Percentiles rank a stretch among this genome's conserved stretches.
Conservation (phyloP, 2,888 invertebrate species). For the Mesochorus sp. region DNA sequence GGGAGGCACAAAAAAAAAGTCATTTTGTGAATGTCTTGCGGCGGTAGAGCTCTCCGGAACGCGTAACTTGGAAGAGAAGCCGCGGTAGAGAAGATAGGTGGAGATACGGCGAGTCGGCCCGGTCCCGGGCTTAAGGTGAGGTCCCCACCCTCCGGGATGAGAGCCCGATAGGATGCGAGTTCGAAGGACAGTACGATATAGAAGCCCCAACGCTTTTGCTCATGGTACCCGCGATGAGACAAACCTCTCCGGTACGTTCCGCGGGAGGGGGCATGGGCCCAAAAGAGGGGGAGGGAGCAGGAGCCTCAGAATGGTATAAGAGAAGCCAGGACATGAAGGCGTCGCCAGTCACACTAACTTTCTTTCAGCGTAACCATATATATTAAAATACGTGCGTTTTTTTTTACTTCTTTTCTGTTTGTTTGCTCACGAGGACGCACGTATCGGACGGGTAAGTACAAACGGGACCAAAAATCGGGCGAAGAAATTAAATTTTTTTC, state of each 20-base stretch:
- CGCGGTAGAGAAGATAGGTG: background rate
- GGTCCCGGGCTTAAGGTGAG: background rate
- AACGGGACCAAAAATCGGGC: background rate
- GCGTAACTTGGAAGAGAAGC: conserved; percentile 26
- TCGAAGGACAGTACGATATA: conserved; percentile 62
- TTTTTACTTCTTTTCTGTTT: conserved; percentile 26
- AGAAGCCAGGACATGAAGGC: conserved; percentile 80
- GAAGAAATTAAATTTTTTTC: background rate
- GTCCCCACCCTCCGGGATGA: background rate
- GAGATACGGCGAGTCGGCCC: conserved; percentile 15
- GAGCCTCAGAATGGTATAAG: conserved; percentile 78
- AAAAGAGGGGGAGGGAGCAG: conserved; percentile 65
- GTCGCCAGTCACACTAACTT: conserved; percentile 81
- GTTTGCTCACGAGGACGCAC: conserved; percentile 52
- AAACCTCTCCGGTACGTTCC: conserved; percentile 3
- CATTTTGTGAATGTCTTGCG: background rate
- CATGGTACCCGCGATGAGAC: conserved; percentile 38
- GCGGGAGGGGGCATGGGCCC: background rate
- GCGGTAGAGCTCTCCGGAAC: conserved; percentile 7
- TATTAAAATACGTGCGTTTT: conserved; percentile 61
- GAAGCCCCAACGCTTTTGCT: conserved; percentile 38
- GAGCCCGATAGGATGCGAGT: conserved; percentile 54
- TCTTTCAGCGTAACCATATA: conserved; percentile 73
- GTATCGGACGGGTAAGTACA: conserved; percentile 68
- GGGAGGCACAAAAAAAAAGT: background rate